Conservation (phyloP, 2,888 invertebrate genomes). For the Aproaerema taeniolella region DNA sequence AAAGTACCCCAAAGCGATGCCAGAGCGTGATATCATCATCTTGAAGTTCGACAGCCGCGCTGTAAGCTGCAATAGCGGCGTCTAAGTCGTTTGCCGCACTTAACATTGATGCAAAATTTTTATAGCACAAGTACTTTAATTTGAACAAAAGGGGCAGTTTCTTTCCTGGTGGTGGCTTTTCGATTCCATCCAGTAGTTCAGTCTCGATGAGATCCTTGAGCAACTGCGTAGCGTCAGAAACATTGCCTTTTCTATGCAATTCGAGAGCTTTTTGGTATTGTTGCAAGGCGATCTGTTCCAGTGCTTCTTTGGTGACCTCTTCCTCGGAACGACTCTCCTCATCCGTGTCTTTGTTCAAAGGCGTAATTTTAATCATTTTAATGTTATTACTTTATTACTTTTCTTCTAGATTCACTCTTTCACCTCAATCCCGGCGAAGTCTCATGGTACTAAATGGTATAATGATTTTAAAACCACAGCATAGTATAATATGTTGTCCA, state of each 20-base stretch:
- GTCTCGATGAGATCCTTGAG: slow-evolving; percentile 82
- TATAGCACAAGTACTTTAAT: slow-evolving; percentile 89
- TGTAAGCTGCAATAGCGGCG: slow-evolving; percentile 83
- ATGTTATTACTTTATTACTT: no score
- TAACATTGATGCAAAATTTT: slow-evolving; percentile 85
- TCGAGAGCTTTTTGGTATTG: slow-evolving; percentile 88
- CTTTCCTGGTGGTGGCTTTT: slow-evolving; percentile 67
- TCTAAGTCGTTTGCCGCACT: slow-evolving; percentile 77
- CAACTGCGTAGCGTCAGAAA: slow-evolving; percentile 81
- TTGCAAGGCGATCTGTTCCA: slow-evolving; percentile 89
- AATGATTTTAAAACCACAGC: no score
- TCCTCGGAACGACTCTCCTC: slow-evolving; percentile 77
- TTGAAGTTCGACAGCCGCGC: slow-evolving; percentile 87
- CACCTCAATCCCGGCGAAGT: no score
- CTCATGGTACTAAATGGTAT: no score
- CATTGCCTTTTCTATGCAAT: slow-evolving; percentile 80
- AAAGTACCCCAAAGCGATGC: slow-evolving; percentile 87
- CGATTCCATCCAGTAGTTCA: slow-evolving; percentile 76
- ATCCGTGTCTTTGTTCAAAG: slow-evolving; percentile 80
- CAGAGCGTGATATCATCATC: slow-evolving; percentile 91
- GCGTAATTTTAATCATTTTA: slow-evolving; percentile 80
- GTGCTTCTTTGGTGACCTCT: slow-evolving; percentile 64
- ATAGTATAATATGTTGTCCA: no score
- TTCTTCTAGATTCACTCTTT: no score
- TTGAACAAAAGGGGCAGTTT: slow-evolving; percentile 80